These are phyloP conservation scores for Tympanuchus pallidicinctus DNA, from an alignment of 2,113 vertebrate species.

Conservation along the genomic window DNA sequence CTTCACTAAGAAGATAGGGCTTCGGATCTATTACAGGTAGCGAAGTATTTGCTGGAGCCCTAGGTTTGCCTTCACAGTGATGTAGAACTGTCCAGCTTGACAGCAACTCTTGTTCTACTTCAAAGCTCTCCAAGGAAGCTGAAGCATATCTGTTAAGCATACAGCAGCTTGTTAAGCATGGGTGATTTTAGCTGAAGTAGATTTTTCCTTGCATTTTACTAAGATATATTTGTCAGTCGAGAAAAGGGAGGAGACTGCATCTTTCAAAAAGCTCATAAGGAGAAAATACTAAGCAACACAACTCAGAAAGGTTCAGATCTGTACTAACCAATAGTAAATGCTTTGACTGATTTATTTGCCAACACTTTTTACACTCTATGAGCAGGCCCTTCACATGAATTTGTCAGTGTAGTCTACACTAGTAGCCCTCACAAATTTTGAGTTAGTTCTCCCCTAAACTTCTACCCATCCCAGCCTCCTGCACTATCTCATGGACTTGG, in stretches of 20 bases:
- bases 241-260: neutral
- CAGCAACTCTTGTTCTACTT: neutral
- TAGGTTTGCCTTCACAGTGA: neutral
- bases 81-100: neutral
- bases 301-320: neutral
- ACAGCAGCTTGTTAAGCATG: neutral
- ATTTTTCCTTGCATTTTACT: neutral
- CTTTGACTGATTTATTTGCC: neutral
- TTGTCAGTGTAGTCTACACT: neutral
- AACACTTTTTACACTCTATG: neutral
- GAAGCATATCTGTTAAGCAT: neutral
- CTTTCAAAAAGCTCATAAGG: neutral
- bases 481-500: neutral
- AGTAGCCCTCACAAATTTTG: neutral
- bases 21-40: neutral
- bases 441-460: neutral
- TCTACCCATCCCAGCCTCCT: neutral
- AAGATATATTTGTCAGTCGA: neutral
- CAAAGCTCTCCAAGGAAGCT: neutral
- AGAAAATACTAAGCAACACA: neutral
- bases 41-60: neutral
- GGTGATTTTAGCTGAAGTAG: neutral
- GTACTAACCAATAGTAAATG: rapidly evolving
- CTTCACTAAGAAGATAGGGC: neutral
- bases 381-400: rapidly evolving